Conservation (phyloP, 1,140 invertebrate species). For the Halotydeus destructor region DNA sequence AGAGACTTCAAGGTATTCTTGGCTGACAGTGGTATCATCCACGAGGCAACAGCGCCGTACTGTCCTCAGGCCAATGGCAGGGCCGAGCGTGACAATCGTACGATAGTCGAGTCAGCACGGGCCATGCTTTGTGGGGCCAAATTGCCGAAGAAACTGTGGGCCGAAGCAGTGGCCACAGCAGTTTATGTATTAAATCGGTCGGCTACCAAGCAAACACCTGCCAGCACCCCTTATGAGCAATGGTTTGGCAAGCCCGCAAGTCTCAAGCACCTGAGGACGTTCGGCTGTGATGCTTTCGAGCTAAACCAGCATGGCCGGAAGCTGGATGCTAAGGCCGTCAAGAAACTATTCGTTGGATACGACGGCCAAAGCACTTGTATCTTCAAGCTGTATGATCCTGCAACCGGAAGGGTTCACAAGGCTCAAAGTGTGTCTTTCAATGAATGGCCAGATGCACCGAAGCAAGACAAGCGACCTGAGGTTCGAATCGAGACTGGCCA, state of each 20-base stretch:
- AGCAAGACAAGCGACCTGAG: no score
- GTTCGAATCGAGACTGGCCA: no score
- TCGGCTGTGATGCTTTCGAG: slow-evolving; percentile 7
- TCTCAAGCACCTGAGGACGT: slow-evolving; percentile 9
- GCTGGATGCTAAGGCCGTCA: slow-evolving; percentile 10
- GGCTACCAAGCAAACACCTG: neutral
- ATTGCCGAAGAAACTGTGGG: slow-evolving; percentile 17
- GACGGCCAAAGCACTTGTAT: no score
- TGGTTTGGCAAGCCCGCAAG: slow-evolving; percentile 5
- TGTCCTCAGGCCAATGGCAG: slow-evolving; percentile 31
- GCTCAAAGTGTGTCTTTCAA: no score
- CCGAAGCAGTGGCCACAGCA: slow-evolving; percentile 15
- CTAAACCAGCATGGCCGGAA: neutral
- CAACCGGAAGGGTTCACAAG: no score
- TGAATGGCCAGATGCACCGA: no score
- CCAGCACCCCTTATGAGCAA: slow-evolving; percentile 14
- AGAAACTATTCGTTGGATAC: slow-evolving; percentile 10
- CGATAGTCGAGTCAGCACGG: slow-evolving; percentile 24
- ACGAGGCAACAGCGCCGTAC: slow-evolving; percentile 26
- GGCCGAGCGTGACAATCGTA: slow-evolving; percentile 27
- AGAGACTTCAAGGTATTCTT: slow-evolving; percentile 11
- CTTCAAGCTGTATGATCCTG: no score
- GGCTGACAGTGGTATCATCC: slow-evolving; percentile 12
- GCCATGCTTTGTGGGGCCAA: slow-evolving; percentile 22
- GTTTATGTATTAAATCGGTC: slow-evolving; percentile 3